Evolutionary conservation across 1,140 invertebrate genomes (phyloP).

Genomic region (Hyposmocoma kahamanoa): DNA sequence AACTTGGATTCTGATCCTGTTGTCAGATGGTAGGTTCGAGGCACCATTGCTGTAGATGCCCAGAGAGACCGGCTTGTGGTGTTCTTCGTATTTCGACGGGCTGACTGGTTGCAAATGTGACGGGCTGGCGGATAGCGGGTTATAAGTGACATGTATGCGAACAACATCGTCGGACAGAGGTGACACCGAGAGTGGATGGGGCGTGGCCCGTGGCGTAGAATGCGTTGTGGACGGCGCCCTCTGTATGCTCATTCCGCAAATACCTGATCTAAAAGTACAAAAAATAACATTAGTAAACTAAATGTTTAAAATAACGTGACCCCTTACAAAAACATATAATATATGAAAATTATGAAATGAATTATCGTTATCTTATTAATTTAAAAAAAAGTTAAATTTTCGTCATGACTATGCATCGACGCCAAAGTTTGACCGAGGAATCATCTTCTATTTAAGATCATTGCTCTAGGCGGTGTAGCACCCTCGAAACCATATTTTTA

Average conservation of each 20-base stretch:
- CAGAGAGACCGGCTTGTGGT: slow-evolving; percentile 47
- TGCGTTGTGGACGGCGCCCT: slow-evolving; percentile 67
- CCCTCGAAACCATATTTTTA: too few species aligned
- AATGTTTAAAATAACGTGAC: too few species aligned
- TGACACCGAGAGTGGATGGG: slow-evolving; percentile 74
- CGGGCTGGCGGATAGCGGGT: slow-evolving; percentile 60
- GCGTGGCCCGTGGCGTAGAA: slow-evolving; percentile 78
- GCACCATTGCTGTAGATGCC: slow-evolving; percentile 53
- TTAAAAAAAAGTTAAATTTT: too few species aligned
- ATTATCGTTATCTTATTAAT: too few species aligned
- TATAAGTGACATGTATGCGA: slow-evolving; percentile 84
- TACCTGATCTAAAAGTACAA: slow-evolving; percentile 53
- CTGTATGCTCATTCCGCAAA: slow-evolving; percentile 65
- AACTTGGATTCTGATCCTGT: slow-evolving; percentile 80
- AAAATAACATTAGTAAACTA: too few species aligned
- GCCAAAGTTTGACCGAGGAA: too few species aligned
- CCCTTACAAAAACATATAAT: too few species aligned
- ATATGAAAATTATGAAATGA: too few species aligned
- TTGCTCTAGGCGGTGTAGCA: too few species aligned
- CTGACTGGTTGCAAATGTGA: slow-evolving; percentile 68
- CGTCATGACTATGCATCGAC: too few species aligned
- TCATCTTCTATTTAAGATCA: too few species aligned
- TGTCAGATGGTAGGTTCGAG: slow-evolving; percentile 66
- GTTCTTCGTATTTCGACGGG: slow-evolving; percentile 49
- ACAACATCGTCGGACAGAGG: slow-evolving; percentile 78